These are phyloP conservation scores for Gadus chalcogrammus DNA, from an alignment of 2,113 vertebrate genomes.

Conservation along the genomic window DNA sequence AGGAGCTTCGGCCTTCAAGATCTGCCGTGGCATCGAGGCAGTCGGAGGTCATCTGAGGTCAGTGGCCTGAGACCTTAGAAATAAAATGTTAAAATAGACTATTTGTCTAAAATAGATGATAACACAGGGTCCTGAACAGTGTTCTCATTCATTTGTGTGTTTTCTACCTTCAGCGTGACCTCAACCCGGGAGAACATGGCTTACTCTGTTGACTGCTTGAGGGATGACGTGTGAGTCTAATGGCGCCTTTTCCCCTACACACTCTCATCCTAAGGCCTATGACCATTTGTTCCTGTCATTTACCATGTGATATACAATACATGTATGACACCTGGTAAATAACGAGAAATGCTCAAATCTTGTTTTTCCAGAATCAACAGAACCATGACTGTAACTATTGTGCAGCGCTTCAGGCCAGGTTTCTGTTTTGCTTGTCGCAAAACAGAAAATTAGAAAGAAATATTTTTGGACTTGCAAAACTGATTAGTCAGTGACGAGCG, in stretches of 20 bases:
- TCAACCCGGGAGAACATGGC: slow-evolving; percentile 86
- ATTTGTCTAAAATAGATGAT: background rate
- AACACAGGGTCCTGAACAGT: background rate
- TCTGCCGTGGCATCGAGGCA: slow-evolving; percentile 89
- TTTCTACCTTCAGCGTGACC: slow-evolving; percentile 74
- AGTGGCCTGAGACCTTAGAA: slow-evolving; percentile 41
- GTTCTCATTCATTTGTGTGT: slow-evolving; percentile 7
- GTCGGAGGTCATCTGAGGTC: slow-evolving; percentile 90
- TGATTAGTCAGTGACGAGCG: too few species aligned
- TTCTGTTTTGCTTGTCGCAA: too few species aligned
- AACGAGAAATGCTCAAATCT: too few species aligned
- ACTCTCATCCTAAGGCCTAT: background rate
- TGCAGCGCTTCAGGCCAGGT: too few species aligned
- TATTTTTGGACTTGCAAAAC: too few species aligned
- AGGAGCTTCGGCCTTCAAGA: slow-evolving; percentile 92
- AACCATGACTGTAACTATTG: too few species aligned
- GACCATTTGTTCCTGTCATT: background rate
- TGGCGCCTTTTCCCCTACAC: background rate
- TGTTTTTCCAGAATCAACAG: too few species aligned
- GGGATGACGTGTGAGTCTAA: slow-evolving; percentile 87
- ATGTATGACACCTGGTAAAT: too few species aligned
- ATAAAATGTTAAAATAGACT: background rate
- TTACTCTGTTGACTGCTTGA: slow-evolving; percentile 86
- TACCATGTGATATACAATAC: background rate
- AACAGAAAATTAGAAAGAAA: too few species aligned